Evolutionary conservation across 2,888 invertebrate species (phyloP).

Genomic region (Platerodrilus igneus): DNA sequence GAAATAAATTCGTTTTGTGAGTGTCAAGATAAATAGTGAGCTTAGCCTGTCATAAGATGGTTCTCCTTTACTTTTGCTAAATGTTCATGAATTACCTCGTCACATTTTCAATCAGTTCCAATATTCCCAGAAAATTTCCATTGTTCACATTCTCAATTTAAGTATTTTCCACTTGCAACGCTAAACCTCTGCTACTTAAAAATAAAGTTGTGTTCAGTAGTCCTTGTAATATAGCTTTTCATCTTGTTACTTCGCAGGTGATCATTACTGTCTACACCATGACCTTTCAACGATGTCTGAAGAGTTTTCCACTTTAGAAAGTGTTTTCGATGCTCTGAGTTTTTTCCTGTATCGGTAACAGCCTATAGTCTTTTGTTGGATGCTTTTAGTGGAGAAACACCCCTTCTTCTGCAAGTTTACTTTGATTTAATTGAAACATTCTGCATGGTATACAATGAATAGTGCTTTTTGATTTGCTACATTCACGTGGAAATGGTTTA

Average conservation of each 20-base stretch:
- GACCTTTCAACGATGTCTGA: not conserved
- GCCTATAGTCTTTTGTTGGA: too few species aligned
- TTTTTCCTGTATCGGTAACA: too few species aligned
- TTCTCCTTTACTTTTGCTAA: not conserved
- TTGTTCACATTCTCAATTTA: slow-evolving; percentile 1
- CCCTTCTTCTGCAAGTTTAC: slow-evolving; percentile 2
- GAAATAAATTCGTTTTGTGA: slow-evolving; percentile 2
- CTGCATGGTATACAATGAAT: slow-evolving; percentile 2
- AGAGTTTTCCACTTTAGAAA: not conserved
- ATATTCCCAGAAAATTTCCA: slow-evolving; percentile 3
- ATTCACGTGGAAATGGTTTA: slow-evolving; percentile 1
- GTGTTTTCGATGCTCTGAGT: too few species aligned
- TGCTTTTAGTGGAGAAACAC: too few species aligned
- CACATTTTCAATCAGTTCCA: slow-evolving; percentile 2
- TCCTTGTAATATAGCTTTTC: slow-evolving; percentile 1
- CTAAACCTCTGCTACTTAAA: slow-evolving; percentile 1
- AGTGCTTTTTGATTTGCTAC: slow-evolving; percentile 1
- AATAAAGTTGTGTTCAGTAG: slow-evolving; percentile 5
- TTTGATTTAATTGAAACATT: not conserved
- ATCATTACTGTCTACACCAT: not conserved
- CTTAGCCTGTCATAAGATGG: not conserved
- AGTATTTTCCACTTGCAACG: slow-evolving; percentile 1
- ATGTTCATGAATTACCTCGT: not conserved
- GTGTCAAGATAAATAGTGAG: slow-evolving; percentile 3
- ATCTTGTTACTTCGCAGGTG: too few species aligned